A percentile compares a stretch with the other conserved stretches of the same genome.
Conservation (phyloP, 2,113 vertebrate species). For the Cottus gobio region DNA sequence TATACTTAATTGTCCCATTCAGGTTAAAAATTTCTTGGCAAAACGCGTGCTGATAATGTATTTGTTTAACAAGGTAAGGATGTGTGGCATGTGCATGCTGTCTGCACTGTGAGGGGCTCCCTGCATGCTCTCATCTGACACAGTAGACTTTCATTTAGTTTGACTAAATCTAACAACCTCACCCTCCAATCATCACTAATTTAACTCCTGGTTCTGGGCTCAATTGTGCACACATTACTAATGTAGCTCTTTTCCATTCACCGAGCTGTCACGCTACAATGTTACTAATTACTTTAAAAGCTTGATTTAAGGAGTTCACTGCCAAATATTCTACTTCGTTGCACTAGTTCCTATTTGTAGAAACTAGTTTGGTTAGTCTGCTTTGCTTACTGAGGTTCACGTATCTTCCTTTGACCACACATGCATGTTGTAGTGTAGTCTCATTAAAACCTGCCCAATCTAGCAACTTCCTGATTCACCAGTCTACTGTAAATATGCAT, state of each 20-base stretch:
- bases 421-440: constrained; percentile 45
- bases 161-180: constrained; percentile 3
- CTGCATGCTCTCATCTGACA: constrained; percentile 41
- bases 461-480: background rate
- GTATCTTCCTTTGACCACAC: constrained; percentile 2
- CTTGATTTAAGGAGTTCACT: constrained; percentile 16
- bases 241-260: constrained; percentile 44
- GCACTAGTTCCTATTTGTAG: constrained; percentile 7
- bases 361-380: constrained; percentile 17
- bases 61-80: constrained; percentile 97
- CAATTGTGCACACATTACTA: constrained; percentile 48
- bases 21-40: constrained; percentile 94
- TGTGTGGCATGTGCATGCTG: constrained; percentile 51
- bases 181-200: constrained; percentile 44
- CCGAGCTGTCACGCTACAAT: constrained; percentile 13
- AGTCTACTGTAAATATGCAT: background rate
- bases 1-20: constrained; percentile 73
- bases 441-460: background rate
- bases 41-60: constrained; percentile 94
- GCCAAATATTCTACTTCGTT: background rate
- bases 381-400: constrained; percentile 15
- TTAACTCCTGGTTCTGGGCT: constrained; percentile 17
- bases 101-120: constrained; percentile 11
- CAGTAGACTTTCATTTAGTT: constrained; percentile 11
- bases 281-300: constrained; percentile 45